Conservation (phyloP, 2,797 vertebrate genomes). For the Hypotaenidia philippensis region DNA sequence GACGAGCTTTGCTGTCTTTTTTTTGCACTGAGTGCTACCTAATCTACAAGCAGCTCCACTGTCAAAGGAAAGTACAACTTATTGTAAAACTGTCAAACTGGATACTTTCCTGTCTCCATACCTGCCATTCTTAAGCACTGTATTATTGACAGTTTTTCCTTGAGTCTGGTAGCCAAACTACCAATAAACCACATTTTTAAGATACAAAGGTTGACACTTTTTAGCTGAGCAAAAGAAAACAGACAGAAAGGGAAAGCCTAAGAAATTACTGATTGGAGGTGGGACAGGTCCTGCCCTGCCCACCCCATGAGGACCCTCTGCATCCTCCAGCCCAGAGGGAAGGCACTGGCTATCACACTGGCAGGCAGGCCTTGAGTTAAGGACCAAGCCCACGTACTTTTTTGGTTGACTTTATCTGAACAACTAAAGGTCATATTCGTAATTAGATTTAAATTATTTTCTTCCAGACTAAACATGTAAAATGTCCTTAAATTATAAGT, state of each 20-base stretch:
- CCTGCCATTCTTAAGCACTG: background rate
- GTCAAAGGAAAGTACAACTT: background rate
- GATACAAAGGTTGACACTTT: background rate
- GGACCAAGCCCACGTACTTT: fast-evolving
- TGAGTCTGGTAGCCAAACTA: background rate
- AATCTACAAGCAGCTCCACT: background rate
- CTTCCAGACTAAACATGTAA: background rate
- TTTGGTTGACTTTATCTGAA: background rate
- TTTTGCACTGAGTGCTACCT: background rate
- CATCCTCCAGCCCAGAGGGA: background rate
- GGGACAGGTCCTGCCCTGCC: background rate
- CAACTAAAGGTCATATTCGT: background rate
- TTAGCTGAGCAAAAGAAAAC: background rate
- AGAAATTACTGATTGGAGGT: background rate
- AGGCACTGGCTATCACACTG: background rate
- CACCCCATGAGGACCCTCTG: background rate
- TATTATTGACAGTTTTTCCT: background rate
- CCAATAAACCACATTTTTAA: background rate
- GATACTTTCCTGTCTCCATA: background rate
- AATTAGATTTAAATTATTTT: background rate
- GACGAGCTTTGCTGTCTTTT: background rate
- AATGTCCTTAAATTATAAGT: background rate
- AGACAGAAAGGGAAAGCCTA: background rate
- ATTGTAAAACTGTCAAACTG: background rate
- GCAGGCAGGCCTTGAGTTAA: background rate